Conservation (phyloP, 2,797 vertebrate genomes). For the Australoheros facetus region DNA sequence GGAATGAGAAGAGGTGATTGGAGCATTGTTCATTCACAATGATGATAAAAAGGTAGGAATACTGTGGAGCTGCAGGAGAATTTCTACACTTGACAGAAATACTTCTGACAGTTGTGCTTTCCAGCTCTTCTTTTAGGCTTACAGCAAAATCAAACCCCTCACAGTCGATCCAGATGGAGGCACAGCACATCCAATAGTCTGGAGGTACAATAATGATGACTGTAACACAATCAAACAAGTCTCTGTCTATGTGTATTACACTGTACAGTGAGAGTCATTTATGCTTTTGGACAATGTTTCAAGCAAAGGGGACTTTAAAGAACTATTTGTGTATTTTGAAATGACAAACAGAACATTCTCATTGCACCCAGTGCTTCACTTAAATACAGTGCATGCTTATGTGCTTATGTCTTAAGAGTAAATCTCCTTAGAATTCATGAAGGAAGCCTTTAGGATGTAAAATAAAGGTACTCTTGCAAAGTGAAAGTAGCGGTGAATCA, state of each 20-base stretch:
- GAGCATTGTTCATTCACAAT: constrained; percentile 44
- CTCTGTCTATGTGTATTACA: constrained; percentile 53
- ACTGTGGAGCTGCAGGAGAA: constrained; percentile 35
- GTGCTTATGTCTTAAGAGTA: background rate
- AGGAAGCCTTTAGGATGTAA: background rate
- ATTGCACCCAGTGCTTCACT: constrained; percentile 5
- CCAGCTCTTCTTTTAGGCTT: constrained; percentile 51
- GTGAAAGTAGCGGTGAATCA: background rate
- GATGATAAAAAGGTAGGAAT: constrained; percentile 27
- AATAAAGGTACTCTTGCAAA: background rate
- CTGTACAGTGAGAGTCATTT: constrained; percentile 4
- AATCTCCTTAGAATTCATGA: background rate
- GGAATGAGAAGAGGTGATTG: constrained; percentile 17
- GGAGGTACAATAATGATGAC: constrained; percentile 70
- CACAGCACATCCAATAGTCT: constrained; percentile 43
- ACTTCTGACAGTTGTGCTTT: constrained; percentile 65
- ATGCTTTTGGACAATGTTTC: constrained; percentile 1
- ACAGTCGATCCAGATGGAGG: constrained; percentile 49
- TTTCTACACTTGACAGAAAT: constrained; percentile 60
- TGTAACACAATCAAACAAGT: constrained; percentile 73
- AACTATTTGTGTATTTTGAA: constrained; percentile 5
- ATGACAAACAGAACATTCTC: constrained; percentile 1
- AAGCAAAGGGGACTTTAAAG: background rate
- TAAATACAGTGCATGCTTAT: background rate
- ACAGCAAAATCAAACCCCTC: constrained; percentile 64